Evolutionary conservation across 2,797 vertebrate species (phyloP), one percentile per base, ranked within the genome.

Genomic region (Malacoctenus gilli): DNA sequence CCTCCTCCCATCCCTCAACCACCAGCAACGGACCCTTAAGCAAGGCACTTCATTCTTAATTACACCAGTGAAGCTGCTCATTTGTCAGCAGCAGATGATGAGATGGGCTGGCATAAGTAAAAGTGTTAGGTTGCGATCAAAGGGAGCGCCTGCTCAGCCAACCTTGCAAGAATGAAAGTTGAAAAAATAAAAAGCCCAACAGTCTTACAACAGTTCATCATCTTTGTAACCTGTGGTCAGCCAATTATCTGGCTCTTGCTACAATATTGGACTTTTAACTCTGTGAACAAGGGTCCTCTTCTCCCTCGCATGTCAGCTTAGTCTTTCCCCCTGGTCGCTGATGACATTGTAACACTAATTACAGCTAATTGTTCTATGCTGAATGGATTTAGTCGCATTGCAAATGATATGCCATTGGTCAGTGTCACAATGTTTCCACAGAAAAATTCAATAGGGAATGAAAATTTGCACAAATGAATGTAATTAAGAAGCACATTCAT

Each of bases 401-500:
- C 80, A 89, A 90, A 92, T 92, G 89, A 87, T 88, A 82, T 70
- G 89, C 86, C 88, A 91, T 75, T 88, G 86, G 84, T 92, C 85
- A 89, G 88, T 80, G 70, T 92, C 90, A 88, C 60, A 74, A 89
- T 82, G 87, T 90, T 92, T 89, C 86, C 85, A 75, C 82, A 89
- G 88, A 89, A 86, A 82, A 87, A 87, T 87, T 83, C 86, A 80
- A 77, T 63, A 75, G 84, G 82, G 86, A 89, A 84, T 75, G 82
- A 75, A 89, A 87, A 89, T 91, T 91, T 89, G 87, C 88, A 87
- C 84, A 90, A 89, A 86, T 88, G 72, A 90, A 88, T 89, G 87
- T 88, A 89, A 92, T 91, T 91, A 90, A 89, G 85, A 87, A 80
- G 84, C 83, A 89, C 85, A 89, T 91, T 92, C 85, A 91, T 91